phyloP scores from a whole-genome alignment of 2,113 vertebrate genomes.

The Scartelaos histophorus region DNA sequence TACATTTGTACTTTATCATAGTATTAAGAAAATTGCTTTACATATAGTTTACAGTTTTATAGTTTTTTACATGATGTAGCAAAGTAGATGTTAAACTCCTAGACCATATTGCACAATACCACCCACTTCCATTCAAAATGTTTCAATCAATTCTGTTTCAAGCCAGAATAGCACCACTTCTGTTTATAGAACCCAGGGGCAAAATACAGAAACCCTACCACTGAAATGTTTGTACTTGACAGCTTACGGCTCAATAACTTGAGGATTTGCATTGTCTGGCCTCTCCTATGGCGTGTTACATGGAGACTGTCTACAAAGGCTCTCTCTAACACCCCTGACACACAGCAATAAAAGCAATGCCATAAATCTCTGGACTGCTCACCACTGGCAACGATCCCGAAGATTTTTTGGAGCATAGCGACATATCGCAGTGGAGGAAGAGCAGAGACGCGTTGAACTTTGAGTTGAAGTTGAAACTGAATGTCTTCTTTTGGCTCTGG shows the following conservation, averaged over 20 bases:
- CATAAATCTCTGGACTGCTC: constrained; percentile 26
- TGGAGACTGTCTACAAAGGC: not conserved
- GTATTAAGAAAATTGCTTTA: too few relatives aligned
- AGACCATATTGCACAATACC: too few relatives aligned
- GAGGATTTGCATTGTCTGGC: not conserved
- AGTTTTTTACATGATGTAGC: too few relatives aligned
- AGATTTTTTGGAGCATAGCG: constrained; percentile 81
- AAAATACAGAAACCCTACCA: not conserved
- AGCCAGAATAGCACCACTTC: not conserved
- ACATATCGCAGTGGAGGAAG: constrained; percentile 93
- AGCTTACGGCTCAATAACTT: not conserved
- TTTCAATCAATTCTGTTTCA: not conserved
- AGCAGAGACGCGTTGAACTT: constrained; percentile 82
- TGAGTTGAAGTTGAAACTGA: constrained; percentile 90
- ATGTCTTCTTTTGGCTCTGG: constrained; percentile 82
- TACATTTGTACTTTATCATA: too few relatives aligned
- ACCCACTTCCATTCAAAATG: too few relatives aligned
- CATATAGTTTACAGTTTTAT: too few relatives aligned
- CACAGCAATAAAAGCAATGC: constrained; percentile 3
- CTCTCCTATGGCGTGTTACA: not conserved
- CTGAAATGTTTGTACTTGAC: not conserved
- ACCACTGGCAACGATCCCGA: constrained; percentile 81
- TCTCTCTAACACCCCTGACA: not conserved
- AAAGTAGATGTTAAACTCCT: too few relatives aligned
- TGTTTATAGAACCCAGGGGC: not conserved